These are phyloP conservation scores for Phylloscopus trochilus DNA, from an alignment of 2,113 vertebrate genomes.

Conservation along the genomic window DNA sequence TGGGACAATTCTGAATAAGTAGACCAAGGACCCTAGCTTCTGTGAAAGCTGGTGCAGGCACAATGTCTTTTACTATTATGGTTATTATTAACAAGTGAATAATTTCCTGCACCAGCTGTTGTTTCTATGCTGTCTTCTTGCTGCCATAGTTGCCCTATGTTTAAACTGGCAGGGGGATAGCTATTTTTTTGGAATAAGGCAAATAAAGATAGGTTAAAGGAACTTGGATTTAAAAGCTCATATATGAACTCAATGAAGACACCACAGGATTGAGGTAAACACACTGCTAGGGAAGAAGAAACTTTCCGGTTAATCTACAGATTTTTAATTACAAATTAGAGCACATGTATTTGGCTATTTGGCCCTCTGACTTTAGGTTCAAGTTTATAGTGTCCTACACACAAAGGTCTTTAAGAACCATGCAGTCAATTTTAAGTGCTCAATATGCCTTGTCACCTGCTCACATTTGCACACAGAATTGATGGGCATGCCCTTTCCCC, in stretches of 20 bases:
- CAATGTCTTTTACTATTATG: background rate
- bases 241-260: background rate
- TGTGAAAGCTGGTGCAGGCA: background rate
- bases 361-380: background rate
- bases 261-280: background rate
- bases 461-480: background rate
- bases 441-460: background rate
- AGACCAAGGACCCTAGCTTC: background rate
- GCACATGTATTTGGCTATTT: background rate
- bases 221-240: background rate
- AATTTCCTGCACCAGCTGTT: background rate
- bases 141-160: background rate
- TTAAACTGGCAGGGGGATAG: background rate
- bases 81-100: background rate
- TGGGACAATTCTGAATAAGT: background rate
- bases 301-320: background rate
- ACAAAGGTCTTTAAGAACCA: background rate
- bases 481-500: background rate
- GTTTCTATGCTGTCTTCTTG: background rate
- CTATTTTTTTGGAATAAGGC: background rate
- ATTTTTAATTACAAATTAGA: background rate
- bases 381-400: background rate
- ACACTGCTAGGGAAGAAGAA: background rate
- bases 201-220: background rate
- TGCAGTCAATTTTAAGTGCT: background rate